Base-by-base conservation (phyloP, 2,113 vertebrate genomes). In the Ranitomeya variabilis region DNA sequence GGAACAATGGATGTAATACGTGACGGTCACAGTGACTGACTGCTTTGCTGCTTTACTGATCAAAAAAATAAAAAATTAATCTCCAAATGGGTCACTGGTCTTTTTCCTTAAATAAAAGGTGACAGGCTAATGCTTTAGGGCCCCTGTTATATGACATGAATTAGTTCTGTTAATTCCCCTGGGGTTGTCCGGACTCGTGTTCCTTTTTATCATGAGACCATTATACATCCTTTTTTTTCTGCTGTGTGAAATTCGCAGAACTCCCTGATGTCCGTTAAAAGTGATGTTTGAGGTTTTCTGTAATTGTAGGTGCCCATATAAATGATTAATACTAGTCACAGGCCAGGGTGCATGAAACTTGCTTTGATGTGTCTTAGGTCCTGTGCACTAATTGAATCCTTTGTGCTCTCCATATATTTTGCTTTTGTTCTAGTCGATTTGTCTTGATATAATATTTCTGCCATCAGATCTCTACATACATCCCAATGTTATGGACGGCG, bases 391-490 rank as follows among this genome's bases (percentile, higher is more conserved):
- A 80, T 59, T 80, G 78, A 16, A 16, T 57, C 13, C 78, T 18
- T 80, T 80, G 78, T 57, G 78, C 55, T 60, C 7, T n/a, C 78
- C 55, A 59, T 31, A 80, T 8, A 57, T 23, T 59, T 80, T 26
- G 54, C 55, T 81, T 60, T 81, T 81, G 57, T 37, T 81, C 79
- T 69, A 55, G 13, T 67, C n/a, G 0, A 71, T 71, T 83, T 69
- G 64, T 71, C 82, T 84, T 71, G 21, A 69, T 69, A 23, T 45
- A 69, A 55, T 66, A 52, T 83, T 66, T 79, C 51, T 87, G 60
- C 74, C 94, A 94, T 96, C 95, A 99, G 98, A 92, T 99, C 89
- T 94, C 91, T 90, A 95, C 94, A 91, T 99, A 99, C 93, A 94
- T 95, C 79, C 94, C 93, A 86, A 95, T 94, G 90, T 92, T 99